phyloP scores from a whole-genome alignment of 2,797 vertebrate species.

The Dryobates pubescens region DNA sequence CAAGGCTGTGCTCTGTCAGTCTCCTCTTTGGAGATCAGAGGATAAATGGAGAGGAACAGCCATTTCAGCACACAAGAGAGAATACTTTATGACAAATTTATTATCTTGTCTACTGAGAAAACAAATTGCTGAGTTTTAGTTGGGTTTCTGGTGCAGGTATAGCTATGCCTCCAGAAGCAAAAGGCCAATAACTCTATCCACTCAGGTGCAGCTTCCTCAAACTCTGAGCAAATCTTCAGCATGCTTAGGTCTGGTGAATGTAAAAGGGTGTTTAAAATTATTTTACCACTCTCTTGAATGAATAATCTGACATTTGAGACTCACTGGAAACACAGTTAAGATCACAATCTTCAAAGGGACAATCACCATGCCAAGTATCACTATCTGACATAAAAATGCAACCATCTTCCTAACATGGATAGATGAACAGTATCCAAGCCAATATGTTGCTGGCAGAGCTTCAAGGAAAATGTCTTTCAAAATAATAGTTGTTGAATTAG shows the following conservation, averaged over 20 bases:
- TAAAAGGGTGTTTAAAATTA: neutral
- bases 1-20: neutral
- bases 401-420: neutral
- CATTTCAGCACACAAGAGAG: neutral
- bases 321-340: constrained; percentile 1
- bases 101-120: neutral
- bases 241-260: neutral
- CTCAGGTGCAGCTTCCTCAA: neutral
- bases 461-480: neutral
- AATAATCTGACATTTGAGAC: constrained; percentile 6
- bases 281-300: neutral
- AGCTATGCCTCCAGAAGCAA: neutral
- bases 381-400: constrained; percentile 4
- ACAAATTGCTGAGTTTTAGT: neutral
- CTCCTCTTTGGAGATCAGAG: neutral
- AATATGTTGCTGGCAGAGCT: neutral
- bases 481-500: neutral
- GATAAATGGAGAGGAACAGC: neutral
- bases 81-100: neutral
- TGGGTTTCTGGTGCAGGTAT: neutral
- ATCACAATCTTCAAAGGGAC: neutral
- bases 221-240: neutral
- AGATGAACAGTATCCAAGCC: neutral
- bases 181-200: neutral
- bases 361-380: neutral